Base-by-base conservation (phyloP, 2,797 vertebrate genomes). In the Gambelia wislizenii region DNA sequence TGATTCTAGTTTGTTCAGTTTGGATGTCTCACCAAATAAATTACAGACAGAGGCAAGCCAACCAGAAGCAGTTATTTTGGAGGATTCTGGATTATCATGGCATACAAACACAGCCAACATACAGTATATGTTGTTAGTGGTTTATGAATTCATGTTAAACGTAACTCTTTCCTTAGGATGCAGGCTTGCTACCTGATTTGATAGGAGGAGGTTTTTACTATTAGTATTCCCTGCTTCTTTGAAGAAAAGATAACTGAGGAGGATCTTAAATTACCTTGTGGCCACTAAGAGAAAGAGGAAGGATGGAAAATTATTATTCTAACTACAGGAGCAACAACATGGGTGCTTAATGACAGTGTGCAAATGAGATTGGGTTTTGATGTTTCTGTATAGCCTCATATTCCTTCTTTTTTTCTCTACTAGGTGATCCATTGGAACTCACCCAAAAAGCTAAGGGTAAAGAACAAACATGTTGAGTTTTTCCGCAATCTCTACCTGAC, bases 391-490 rank as follows among this genome's bases (percentile, higher is more conserved):
- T 25, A 42, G 5, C 25, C 86, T 90, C 88, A 47, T 77, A 85
- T 16, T 2, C 86, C 87, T 88, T 90, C 54, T 52, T 84, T 91
- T 84, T 89, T 39, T 82, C n/a, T 79, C 18, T 49, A 10, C 79
- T 95, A 99, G 99, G 99, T 99, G 91, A 99, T 99, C 95, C 99
- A 99, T 96, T 99, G 98, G 99, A 99, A 99, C 95, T 99, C 99
- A 8, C 99, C 99, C 0, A 99, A 99, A 97, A 99, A 99, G 93
- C 97, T 99, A 3, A 96, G 98, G 25, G 99, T 99, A 86, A 99
- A 99, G 96, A 99, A 99, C 97, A 99, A 99, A 93, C 99, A 99
- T 0, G 99, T 99, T 84, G 98, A 99, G 96, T 99, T 99, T 87
- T 99, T 99, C 95, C 97, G 99, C 64, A 99, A 99, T 92, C 99